phyloP scores from a whole-genome alignment of 1,140 invertebrate genomes.

The Calosoma granatense region DNA sequence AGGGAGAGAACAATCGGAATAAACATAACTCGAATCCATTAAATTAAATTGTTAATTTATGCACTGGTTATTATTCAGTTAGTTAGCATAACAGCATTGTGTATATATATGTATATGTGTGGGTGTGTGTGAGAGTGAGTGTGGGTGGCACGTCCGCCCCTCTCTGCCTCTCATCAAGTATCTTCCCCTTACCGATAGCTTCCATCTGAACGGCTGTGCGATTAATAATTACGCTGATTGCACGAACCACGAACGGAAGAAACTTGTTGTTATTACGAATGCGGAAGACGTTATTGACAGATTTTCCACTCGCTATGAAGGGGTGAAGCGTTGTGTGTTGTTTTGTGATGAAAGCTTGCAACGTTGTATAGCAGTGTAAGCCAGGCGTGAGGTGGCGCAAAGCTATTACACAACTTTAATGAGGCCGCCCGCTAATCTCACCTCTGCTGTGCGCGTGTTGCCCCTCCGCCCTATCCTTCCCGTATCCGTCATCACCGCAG shows the following conservation, averaged over 20 bases:
- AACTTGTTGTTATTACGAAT: not conserved
- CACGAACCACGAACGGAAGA: not conserved
- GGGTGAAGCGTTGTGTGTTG: not conserved
- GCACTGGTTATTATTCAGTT: conserved; percentile 22
- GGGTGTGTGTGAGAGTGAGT: conserved; percentile 12
- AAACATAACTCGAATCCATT: conserved; percentile 15
- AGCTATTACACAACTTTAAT: conserved; percentile 30
- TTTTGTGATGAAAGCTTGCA: not conserved
- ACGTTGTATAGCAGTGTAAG: conserved; percentile 13
- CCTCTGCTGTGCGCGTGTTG: conserved; percentile 14
- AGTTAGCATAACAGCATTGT: conserved; percentile 18
- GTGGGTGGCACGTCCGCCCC: conserved; percentile 13
- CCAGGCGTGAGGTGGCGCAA: conserved; percentile 24
- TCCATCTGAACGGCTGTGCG: conserved; percentile 14
- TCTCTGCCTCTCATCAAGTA: too few species aligned
- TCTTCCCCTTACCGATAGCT: too few species aligned
- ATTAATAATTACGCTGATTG: conserved; percentile 6
- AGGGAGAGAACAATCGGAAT: not conserved
- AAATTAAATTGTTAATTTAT: conserved; percentile 21
- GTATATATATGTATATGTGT: conserved; percentile 14
- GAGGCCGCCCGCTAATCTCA: conserved; percentile 26
- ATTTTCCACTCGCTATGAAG: not conserved
- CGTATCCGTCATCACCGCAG: too few species aligned
- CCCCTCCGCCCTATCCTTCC: conserved; percentile 11
- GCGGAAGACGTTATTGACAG: not conserved